Percentiles rank a stretch among this genome's conserved stretches.
phyloP scores from a whole-genome alignment of 2,888 invertebrate genomes.

The Chouioia cunea region DNA sequence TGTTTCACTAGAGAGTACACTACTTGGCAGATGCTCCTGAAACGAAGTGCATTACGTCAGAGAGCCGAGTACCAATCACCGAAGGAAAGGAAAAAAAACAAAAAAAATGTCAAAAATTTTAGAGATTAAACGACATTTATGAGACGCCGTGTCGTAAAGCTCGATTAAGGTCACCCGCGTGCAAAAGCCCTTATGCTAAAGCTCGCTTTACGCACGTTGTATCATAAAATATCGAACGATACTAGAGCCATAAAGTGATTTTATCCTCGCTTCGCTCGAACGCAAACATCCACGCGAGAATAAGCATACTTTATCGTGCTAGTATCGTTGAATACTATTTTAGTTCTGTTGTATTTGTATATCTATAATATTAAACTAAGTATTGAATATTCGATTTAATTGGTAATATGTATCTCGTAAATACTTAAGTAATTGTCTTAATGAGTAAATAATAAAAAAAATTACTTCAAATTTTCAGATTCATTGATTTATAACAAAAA shows the following conservation, averaged over 20 bases:
- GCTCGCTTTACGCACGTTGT: no score
- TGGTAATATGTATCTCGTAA: conserved; percentile 65
- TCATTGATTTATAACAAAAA: conserved; percentile 36
- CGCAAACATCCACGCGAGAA: no score
- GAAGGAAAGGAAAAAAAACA: conserved; percentile 21
- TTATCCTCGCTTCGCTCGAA: no score
- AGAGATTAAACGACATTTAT: conserved; percentile 60
- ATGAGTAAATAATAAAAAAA: conserved; percentile 60
- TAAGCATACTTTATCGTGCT: no score
- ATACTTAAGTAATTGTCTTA: conserved; percentile 63
- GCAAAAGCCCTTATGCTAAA: no score
- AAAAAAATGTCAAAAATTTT: conserved; percentile 42
- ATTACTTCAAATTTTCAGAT: conserved; percentile 42
- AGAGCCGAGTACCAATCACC: conserved; percentile 39
- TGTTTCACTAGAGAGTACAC: conserved; percentile 53
- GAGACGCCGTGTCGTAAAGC: no score
- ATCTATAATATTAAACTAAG: conserved; percentile 64
- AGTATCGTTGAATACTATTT: no score
- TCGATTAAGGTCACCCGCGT: no score
- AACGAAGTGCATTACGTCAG: conserved; percentile 21
- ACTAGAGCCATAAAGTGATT: no score
- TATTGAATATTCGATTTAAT: conserved; percentile 65
- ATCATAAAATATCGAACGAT: no score
- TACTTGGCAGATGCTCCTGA: conserved; percentile 29
- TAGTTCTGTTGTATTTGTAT: conserved; percentile 67